Base-by-base conservation (phyloP, 2,113 vertebrate species). In the Aepyceros melampus region DNA sequence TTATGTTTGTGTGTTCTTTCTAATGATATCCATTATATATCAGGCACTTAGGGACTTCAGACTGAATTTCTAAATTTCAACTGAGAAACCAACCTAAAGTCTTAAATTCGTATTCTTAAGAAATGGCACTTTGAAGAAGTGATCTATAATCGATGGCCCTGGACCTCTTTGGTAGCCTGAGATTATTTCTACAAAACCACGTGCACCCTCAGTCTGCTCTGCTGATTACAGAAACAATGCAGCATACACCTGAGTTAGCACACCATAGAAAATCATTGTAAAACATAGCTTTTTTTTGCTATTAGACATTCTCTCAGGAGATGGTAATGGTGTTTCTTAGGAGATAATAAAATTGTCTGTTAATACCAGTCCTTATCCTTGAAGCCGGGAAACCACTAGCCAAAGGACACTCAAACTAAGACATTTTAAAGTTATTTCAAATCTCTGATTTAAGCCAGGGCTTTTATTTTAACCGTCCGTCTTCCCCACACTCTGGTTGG, bases 401-500 rank as follows among this genome's bases (percentile, higher is more conserved):
- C 55, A 94, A 89, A 88, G 36, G 25, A 93, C n/a, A 71, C n/a
- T 85, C 56, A 92, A 51, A 95, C 29, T 78, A 53, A 83, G 40
- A n/a, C 8, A 93, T 51, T 96, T 93, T 58, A 47, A 94, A 97
- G 74, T 93, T 85, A 90, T 94, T 95, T 97, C 82, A 94, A 95
- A 78, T 86, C 17, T 4, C 56, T 55, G 33, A 92, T 96, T 94
- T 58, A 97, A 82, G 91, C 9, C 64, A 97, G 19, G 43, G 29
- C 29, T 82, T 51, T 92, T 95, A 85, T 95, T 96, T 92, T 94
- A 92, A 79, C 76, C 67, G 17, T 67, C 55, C 27, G 40, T 89
- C 71, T 91, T 79, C 7, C 51, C 81, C 78, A 90, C 45, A 94
- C 31, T 87, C 89, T 87, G 49, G 76, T 91, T 95, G 92, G 91